Percentiles rank a stretch among this genome's conserved stretches.
These are phyloP conservation scores for Pantherophis alleghaniensis DNA, from an alignment of 2,797 vertebrate genomes.

Conservation along the genomic window DNA sequence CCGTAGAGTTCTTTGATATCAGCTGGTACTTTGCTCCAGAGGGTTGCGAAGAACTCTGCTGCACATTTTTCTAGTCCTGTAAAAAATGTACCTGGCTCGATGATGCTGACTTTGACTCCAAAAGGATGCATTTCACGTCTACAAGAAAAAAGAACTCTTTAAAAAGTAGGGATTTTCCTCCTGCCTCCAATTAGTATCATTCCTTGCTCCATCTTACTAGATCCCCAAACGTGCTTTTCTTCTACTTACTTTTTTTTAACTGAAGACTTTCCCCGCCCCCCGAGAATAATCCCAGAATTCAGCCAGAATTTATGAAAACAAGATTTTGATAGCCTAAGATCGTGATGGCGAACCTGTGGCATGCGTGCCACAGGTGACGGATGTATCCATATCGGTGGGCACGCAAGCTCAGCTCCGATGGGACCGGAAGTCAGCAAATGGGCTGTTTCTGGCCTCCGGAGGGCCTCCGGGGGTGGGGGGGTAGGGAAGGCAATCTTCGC, in stretches of 20 bases:
- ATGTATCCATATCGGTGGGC: too few relatives aligned
- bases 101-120: constrained; percentile 35
- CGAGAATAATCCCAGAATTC: neutral
- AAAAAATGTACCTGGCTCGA: constrained; percentile 29
- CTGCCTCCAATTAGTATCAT: neutral
- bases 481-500: too few relatives aligned
- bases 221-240: neutral
- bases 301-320: neutral
- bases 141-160: neutral
- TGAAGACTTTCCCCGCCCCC: accelerated
- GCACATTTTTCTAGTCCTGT: constrained; percentile 15
- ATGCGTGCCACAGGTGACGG: too few relatives aligned
- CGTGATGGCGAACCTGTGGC: too few relatives aligned
- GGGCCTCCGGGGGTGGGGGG: too few relatives aligned
- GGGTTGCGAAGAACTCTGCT: neutral
- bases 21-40: constrained; percentile 3
- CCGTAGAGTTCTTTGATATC: constrained; percentile 23
- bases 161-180: neutral
- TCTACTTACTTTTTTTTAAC: neutral
- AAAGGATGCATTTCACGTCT: constrained; percentile 34
- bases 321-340: neutral
- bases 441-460: too few relatives aligned
- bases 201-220: too few relatives aligned
- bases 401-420: too few relatives aligned
- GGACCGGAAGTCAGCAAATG: too few relatives aligned